These are phyloP conservation scores for Pluvialis apricaria DNA, from an alignment of 2,113 vertebrate species.

Conservation along the genomic window DNA sequence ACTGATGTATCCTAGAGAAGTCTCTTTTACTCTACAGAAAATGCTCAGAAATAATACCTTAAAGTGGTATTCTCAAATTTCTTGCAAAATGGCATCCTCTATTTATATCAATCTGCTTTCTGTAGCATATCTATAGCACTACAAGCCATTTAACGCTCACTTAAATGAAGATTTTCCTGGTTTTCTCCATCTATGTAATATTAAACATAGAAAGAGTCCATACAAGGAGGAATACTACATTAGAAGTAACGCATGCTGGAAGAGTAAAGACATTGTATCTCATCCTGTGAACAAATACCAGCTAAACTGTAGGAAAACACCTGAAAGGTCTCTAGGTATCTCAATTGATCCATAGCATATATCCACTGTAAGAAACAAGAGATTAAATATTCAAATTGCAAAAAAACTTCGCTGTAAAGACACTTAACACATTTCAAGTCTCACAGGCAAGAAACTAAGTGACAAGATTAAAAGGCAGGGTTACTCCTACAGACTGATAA, in stretches of 20 bases:
- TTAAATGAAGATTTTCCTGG: not conserved
- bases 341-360: not conserved
- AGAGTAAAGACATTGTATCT: not conserved
- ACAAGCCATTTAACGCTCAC: not conserved
- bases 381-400: not conserved
- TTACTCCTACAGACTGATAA: not conserved
- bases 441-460: not conserved
- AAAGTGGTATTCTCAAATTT: not conserved
- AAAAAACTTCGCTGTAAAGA: not conserved
- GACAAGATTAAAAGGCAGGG: not conserved
- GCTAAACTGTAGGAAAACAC: not conserved
- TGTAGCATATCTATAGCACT: not conserved
- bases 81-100: not conserved
- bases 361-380: not conserved
- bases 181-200: not conserved
- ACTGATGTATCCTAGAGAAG: not conserved
- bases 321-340: not conserved
- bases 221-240: not conserved
- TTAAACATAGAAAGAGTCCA: not conserved
- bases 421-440: not conserved
- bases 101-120: not conserved
- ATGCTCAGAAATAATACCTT: not conserved
- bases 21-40: not conserved
- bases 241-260: not conserved
- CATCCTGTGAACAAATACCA: not conserved